A percentile compares a stretch with the other conserved stretches of the same genome.
phyloP scores from a whole-genome alignment of 2,113 vertebrate species.

The Accipiter cooperii region DNA sequence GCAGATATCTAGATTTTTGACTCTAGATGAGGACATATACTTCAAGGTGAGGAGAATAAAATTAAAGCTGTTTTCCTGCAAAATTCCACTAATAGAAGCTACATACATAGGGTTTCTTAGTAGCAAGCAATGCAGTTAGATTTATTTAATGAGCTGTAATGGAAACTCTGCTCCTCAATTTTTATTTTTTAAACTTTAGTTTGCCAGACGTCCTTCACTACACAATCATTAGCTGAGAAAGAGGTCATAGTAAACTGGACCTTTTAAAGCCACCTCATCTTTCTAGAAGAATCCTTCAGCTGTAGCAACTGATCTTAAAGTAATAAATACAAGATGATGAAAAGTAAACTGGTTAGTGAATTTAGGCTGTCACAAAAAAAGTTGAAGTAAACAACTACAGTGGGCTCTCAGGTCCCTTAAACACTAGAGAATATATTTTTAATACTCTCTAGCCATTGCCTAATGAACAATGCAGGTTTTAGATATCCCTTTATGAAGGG shows the following conservation, averaged over 20 bases:
- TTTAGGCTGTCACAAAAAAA: background rate
- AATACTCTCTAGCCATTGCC: background rate
- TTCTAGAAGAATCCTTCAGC: background rate
- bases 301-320: background rate
- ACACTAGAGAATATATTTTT: background rate
- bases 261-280: background rate
- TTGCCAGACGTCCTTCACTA: constrained; percentile 12
- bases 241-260: background rate
- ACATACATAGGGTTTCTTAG: background rate
- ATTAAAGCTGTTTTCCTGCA: constrained; percentile 10
- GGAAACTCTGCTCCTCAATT: constrained; percentile 11
- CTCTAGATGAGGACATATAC: constrained; percentile 3
- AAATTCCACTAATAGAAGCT: background rate
- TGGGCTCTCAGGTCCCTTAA: background rate
- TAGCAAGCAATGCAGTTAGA: background rate
- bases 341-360: constrained; percentile 11
- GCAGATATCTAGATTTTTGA: constrained; percentile 16
- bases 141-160: constrained; percentile 36
- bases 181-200: background rate
- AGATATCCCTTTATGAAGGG: background rate
- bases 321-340: constrained; percentile 10
- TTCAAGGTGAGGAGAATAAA: constrained; percentile 48
- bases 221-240: constrained; percentile 35
- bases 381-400: background rate
- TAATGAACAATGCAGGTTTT: background rate